Base-by-base conservation (phyloP, 2,113 vertebrate species). In the Solea solea region DNA sequence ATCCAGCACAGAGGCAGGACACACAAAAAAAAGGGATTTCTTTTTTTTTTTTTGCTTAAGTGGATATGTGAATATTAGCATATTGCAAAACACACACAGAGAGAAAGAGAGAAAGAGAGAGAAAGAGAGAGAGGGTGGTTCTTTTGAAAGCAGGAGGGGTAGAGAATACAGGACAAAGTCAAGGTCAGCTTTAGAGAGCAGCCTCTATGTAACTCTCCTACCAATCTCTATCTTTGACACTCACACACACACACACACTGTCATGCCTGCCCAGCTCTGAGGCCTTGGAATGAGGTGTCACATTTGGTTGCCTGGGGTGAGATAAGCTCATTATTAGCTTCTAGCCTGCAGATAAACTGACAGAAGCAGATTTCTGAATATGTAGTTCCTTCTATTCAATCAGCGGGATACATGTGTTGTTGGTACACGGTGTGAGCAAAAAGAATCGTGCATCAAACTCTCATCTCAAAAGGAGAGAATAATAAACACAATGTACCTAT, bases 161-260 rank as follows among this genome's bases (percentile, higher is more conserved):
- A 42, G 58, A 84, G 74, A 74, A 49, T 25, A 58, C 75, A 91
- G 85, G 87, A 92, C 78, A 75, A 59, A 81, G 71, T 84, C 84
- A 93, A 92, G 91, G 91, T 93, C 89, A 89, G 66, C 54, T 72
- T 82, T 77, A 86, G 71, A 83, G 62, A 71, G 71, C 69, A 70
- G 73, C 61, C 42, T 83, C 61, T 60, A 8, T 72, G 41, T 72
- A 70, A 78, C 64, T 72, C 63, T 70, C 73, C 15, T 49, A 68
- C 60, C 70, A 83, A 66, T 68, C 55, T 21, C 62, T 59, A 48
- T 74, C 57, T 39, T 54, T 45, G 39, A 61, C 44, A 41, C 42
- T 40, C 64, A 58, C 21, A 51, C 60, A 68, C 77, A 54, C 50
- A n/a, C 55, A 40, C 61, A 8, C 34, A 6, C 48, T 50, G 42